Percentiles rank a stretch among this genome's conserved stretches.
phyloP scores from a whole-genome alignment of 2,888 invertebrate species.

The Pasiphila rectangulata region DNA sequence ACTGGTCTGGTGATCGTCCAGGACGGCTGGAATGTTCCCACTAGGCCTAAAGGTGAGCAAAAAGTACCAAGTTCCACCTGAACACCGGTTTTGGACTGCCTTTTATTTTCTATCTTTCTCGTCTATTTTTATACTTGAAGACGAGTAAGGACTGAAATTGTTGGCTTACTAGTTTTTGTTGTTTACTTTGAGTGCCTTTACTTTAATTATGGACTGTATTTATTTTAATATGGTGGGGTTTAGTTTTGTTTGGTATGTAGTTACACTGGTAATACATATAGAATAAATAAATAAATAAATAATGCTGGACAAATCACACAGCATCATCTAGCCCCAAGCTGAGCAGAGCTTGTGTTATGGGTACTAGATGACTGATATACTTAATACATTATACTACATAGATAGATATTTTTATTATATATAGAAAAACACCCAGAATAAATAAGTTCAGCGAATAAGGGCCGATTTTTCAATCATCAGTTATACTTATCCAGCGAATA shows the following conservation, averaged over 20 bases:
- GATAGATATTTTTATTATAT: no score
- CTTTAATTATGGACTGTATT: slow-evolving; percentile 16
- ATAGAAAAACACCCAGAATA: no score
- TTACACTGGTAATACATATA: no score
- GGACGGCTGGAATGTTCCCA: slow-evolving; percentile 62
- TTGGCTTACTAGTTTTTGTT: slow-evolving; percentile 17
- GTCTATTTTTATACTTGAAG: slow-evolving; percentile 57
- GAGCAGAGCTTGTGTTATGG: no score
- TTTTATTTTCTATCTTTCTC: slow-evolving; percentile 65
- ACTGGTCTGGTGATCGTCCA: slow-evolving; percentile 23
- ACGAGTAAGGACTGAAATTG: slow-evolving; percentile 23
- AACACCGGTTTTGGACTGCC: slow-evolving; percentile 60
- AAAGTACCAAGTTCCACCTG: slow-evolving; percentile 69
- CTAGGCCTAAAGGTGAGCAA: slow-evolving; percentile 39
- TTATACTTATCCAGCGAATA: no score
- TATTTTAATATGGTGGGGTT: slow-evolving; percentile 18
- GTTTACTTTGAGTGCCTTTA: slow-evolving; percentile 17
- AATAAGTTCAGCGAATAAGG: no score
- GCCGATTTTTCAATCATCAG: no score
- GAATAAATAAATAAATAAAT: no score
- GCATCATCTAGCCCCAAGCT: no score
- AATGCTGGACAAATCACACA: no score
- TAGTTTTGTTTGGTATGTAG: neutral
- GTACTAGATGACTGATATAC: no score
- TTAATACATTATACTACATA: no score